Conservation (phyloP, 2,888 invertebrate genomes). For the Encarsia formosa region DNA sequence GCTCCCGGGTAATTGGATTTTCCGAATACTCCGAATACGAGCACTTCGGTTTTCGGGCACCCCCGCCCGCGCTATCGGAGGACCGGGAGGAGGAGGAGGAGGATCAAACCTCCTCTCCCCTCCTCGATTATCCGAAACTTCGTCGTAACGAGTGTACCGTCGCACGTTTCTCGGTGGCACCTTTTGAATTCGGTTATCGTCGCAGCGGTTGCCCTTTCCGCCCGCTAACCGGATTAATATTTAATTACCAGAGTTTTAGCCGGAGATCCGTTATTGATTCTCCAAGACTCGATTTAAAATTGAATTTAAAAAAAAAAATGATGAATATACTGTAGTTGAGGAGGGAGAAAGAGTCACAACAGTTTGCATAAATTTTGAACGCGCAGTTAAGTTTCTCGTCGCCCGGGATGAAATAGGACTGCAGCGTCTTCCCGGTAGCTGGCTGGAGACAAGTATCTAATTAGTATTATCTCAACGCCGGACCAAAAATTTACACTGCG, state of each 20-base stretch:
- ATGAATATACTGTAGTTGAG: no score
- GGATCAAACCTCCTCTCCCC: constrained; percentile 19
- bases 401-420: no score
- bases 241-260: neutral
- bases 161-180: no score
- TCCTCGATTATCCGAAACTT: constrained; percentile 17
- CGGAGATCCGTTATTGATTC: neutral
- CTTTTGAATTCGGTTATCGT: no score
- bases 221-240: neutral
- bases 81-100: neutral
- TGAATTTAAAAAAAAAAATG: no score
- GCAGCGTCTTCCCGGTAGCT: constrained; percentile 12
- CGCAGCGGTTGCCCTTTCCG: no score
- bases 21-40: constrained; percentile 25
- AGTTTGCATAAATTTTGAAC: no score
- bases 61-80: neutral
- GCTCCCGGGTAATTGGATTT: constrained; percentile 28
- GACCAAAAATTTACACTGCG: constrained; percentile 37
- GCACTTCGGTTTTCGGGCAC: neutral
- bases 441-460: constrained; percentile 27
- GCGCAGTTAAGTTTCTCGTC: no score
- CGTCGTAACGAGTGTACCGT: neutral
- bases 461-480: constrained; percentile 36
- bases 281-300: no score
- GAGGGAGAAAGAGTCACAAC: no score